Evolutionary conservation across 2,888 invertebrate genomes (phyloP), one percentile per base, ranked within the genome.

Genomic region (Agrotis segetum): DNA sequence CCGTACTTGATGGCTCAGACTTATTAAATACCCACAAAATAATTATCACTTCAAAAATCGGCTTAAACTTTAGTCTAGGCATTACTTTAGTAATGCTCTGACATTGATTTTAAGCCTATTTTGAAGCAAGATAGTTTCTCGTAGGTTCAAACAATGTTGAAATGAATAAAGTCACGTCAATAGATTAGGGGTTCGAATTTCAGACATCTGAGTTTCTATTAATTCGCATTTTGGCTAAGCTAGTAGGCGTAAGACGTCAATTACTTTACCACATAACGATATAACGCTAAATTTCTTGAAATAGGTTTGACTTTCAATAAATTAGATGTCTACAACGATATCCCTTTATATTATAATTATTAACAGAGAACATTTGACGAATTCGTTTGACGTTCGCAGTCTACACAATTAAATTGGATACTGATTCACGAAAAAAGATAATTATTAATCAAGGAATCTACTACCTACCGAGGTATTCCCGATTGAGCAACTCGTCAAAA

Each of bases 251-350:
- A 56, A 34, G 40, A 56, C 24, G 24, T 58, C 46, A 67, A 65
- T 77, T 62, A 81, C n/a, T 62, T 59, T 21, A 55, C 47, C 63
- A 24, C 50, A 67, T 21, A 59, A 50, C 44, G 50, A 77, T 47
- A 78, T 68, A 2, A 46, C 6, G 47, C 11, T 50, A 46, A 69
- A 59, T 59, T 46, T 46, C 60, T 56, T 67, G 81, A 75, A 77
- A 56, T 75, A 67, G 55, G 44, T 67, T 60, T 77, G 60, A 80
- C 29, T 80, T 80, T 71, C 60, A 70, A n/a, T n/a, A n/a, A 84
- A 82, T 82, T 84, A 72, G 53, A 46, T 19, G 52, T n/a, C 13
- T 67, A 64, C 24, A 65, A 46, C 17, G 24, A 50, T 68, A 76
- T 64, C 11, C 44, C 44, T 77, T 40, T 62, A 65, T 17, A 50